Conservation (phyloP, 64 coral and sea anemone species). For the Actinia equina region DNA sequence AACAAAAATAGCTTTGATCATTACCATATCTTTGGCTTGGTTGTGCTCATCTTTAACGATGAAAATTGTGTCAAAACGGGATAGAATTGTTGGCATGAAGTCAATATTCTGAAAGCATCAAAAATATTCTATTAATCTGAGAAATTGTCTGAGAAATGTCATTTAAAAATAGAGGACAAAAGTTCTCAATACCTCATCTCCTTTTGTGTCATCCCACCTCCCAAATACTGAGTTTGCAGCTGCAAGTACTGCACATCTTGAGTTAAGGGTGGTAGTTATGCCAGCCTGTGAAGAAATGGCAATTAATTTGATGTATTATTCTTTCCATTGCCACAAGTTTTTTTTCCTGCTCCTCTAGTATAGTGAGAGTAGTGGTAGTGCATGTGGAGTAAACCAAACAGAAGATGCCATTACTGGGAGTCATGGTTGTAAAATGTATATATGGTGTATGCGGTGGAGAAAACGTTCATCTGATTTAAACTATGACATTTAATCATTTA, state of each 20-base stretch:
- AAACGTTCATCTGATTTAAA: neutral
- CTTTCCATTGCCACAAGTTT: too few relatives aligned
- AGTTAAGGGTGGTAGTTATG: slow-evolving; percentile 95
- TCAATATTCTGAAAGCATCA: slow-evolving; percentile 79
- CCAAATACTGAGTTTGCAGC: slow-evolving; percentile 99
- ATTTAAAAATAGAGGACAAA: neutral
- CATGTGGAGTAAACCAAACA: too few relatives aligned
- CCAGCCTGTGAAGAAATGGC: slow-evolving; percentile 67
- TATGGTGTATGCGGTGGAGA: too few relatives aligned
- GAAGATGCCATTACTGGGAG: too few relatives aligned
- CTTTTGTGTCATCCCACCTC: slow-evolving; percentile 99
- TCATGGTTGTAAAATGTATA: too few relatives aligned
- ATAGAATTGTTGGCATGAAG: slow-evolving; percentile 99
- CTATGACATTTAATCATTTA: neutral
- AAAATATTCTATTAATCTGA: neutral
- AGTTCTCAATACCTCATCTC: slow-evolving; percentile 65
- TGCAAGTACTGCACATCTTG: slow-evolving; percentile 92
- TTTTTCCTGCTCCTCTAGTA: too few relatives aligned
- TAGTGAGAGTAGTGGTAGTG: too few relatives aligned
- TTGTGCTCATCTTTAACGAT: slow-evolving; percentile 99
- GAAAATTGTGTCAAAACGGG: slow-evolving; percentile 98
- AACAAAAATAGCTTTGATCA: too few relatives aligned
- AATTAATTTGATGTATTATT: neutral
- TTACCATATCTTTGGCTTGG: slow-evolving; percentile 92
- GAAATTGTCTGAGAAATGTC: neutral